Base-by-base conservation (phyloP, 2,797 vertebrate species). In the Kryptolebias ocellatus region DNA sequence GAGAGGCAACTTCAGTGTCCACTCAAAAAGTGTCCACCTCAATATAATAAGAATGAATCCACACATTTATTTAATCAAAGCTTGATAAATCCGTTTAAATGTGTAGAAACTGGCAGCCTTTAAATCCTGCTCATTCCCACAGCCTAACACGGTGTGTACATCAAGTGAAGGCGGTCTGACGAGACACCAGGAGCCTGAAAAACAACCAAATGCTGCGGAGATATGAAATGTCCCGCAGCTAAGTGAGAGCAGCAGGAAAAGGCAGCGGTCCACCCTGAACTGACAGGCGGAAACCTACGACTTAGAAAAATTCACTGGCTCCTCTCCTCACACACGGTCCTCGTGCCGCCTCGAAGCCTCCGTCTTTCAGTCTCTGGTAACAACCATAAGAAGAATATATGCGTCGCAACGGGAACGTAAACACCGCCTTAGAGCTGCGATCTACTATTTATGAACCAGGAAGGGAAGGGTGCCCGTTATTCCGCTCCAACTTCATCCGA, bases 241-340 rank as follows among this genome's bases (percentile, higher is more conserved):
- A 17, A 64, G 64, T 64, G 62, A 47, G 46, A 50, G 17, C 20
- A 44, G 18, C 12, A 64, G 49, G 83, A 47, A 51, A 10, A 69
- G 64, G 70, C 87, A 89, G 78, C 88, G 81, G 85, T 69, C 51
- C 79, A 44, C 69, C 20, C 74, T 34, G 73, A 1, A 74, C 60
- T 75, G 15, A 20, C 65, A 72, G 18, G 28, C 80, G 59, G 57
- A 82, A 71, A 84, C 67, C 72, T 62, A 24, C 20, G 20, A 24
- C 20, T 24, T 24, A 24, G 20, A 84, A 84, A 90, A 89, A 90
- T 85, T 90, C 90, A 89, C 89, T 63, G 79, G 62, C 46, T 42
- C 37, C 20, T 39, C 20, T 34, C 47, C 50, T 9, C 45, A 54
- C 53, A 71, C 65, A 63, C 72, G 47, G 55, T 69, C 60, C 9